Conservation (phyloP, 2,888 invertebrate genomes). For the Papilio gigon region DNA sequence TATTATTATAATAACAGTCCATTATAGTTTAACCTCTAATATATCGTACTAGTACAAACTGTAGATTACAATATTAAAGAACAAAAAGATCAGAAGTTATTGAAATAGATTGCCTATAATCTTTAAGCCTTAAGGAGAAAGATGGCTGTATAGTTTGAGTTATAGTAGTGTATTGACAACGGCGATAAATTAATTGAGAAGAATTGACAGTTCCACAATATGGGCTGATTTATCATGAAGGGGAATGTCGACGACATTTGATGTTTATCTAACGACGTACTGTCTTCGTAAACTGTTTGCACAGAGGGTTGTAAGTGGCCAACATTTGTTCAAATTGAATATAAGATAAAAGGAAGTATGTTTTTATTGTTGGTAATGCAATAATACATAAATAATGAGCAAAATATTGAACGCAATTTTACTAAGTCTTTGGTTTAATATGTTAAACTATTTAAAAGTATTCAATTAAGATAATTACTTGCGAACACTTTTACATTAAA, state of each 20-base stretch:
- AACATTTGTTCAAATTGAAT: constrained; percentile 10
- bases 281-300: constrained; percentile 10
- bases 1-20: too few species aligned
- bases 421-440: too few species aligned
- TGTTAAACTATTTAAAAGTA: not conserved
- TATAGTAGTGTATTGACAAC: not conserved
- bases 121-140: too few species aligned
- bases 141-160: not conserved
- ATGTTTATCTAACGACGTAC: constrained; percentile 4
- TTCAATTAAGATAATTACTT: not conserved
- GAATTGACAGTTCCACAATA: not conserved
- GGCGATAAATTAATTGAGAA: not conserved
- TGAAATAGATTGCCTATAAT: too few species aligned
- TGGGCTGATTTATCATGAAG: constrained; percentile 4
- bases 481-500: not conserved
- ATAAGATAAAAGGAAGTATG: not conserved
- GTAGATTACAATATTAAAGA: too few species aligned
- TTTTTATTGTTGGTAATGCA: not conserved
- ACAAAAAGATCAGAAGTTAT: too few species aligned
- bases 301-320: constrained; percentile 14
- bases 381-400: not conserved
- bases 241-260: not conserved
- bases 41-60: too few species aligned
- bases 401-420: not conserved
- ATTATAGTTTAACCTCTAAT: too few species aligned